Evolutionary conservation across 1,140 invertebrate genomes (phyloP), one percentile per base, ranked within the genome.

Genomic region (Zaprionus kolodkinae): DNA sequence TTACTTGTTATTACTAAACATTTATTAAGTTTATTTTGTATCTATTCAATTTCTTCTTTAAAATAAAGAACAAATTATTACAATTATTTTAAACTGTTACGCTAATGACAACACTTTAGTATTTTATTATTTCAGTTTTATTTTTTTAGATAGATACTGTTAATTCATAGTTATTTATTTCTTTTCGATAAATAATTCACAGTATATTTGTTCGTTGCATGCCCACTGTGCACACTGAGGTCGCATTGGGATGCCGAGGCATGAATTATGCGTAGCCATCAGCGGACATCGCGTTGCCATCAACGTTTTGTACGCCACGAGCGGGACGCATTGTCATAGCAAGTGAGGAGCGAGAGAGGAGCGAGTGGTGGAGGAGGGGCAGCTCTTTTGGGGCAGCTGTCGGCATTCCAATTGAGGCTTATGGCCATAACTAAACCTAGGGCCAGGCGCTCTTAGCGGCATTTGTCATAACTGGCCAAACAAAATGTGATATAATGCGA

Each of bases 341-440:
- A 5, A 12, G 45, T 21, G 45, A 17, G 9, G 15, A 17, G 15
- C 13, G 15, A 17, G 6, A 15, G n/a, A 43, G 11, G 40, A 15
- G n/a, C 6, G 45, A 9, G 17, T 0, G 17, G 45, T 21, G 30
- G 30, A 17, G 45, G 15, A 13, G 17, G 17, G 7, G 45, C 45
- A 6, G 56, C 50, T 60, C 45, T 61, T 55, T 52, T 30, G 33
- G 61, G 60, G 64, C 72, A 69, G 75, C 36, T 72, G 68, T 63
- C 74, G 70, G 80, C 83, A 88, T 88, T 88, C 68, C 72, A 72
- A 84, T 80, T 88, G 83, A 77, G 80, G 78, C 78, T 83, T 83
- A 87, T 83, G 80, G 25, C 72, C 83, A 87, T 87, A 88, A 87
- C 83, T 82, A 66, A 50, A 45, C 61, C 64, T 73, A 55, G 59